Conservation (phyloP, 2,113 vertebrate genomes). For the Atrichornis clamosus region DNA sequence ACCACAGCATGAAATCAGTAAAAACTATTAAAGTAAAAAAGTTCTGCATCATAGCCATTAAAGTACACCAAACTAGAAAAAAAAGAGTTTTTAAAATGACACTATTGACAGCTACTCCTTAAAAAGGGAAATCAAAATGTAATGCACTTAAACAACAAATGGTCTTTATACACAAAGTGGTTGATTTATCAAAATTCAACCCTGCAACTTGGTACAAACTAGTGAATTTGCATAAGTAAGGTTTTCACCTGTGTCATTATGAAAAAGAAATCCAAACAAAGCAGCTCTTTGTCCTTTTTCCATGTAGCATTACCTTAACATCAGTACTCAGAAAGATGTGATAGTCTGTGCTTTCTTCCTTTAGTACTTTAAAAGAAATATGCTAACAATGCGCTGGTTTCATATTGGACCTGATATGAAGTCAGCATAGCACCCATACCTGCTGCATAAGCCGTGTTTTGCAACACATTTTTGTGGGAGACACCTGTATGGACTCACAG, state of each 20-base stretch:
- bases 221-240: neutral
- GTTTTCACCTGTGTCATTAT: neutral
- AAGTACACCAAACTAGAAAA: neutral
- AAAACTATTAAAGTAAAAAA: slow-evolving; percentile 66
- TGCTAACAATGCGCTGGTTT: neutral
- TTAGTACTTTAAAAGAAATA: neutral
- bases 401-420: neutral
- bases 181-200: neutral
- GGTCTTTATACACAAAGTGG: neutral
- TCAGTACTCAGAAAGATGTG: neutral
- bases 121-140: slow-evolving; percentile 47
- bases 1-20: slow-evolving; percentile 70
- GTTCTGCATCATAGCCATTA: slow-evolving; percentile 54
- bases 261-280: neutral
- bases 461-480: neutral
- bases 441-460: neutral
- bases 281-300: neutral
- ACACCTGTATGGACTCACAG: neutral
- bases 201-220: neutral
- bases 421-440: neutral
- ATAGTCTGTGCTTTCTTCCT: neutral
- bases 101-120: slow-evolving; percentile 41
- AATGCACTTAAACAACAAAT: slow-evolving; percentile 42
- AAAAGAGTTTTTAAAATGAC: slow-evolving; percentile 47
- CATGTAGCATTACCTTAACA: neutral